Base-by-base conservation (phyloP, 2,113 vertebrate species). In the Notothenia coriiceps region DNA sequence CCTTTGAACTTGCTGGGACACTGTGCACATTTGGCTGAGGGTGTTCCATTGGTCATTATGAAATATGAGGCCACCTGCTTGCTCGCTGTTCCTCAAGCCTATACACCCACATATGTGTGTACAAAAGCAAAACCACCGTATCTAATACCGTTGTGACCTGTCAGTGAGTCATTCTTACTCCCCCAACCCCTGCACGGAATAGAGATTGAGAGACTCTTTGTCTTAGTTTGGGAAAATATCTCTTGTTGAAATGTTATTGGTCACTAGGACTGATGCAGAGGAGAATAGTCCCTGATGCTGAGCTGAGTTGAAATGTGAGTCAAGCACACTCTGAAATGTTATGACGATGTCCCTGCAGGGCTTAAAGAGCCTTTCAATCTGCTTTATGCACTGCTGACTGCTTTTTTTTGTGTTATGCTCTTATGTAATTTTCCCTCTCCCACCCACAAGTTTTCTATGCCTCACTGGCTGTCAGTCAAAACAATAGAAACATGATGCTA, bases 161-260 rank as follows among this genome's bases (percentile, higher is more conserved):
- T 70, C 8, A 40, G 63, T 93, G 91, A 94, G 78, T 92, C 93
- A 92, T 80, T 50, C 70, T 79, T 51, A 69, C 40, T 75, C 79
- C 78, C 76, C 57, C 29, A 83, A 74, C 62, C 63, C 46, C 60
- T 59, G 51, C 81, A 77, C 20, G 63, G 80, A 49, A 59, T 15
- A 55, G 47, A n/a, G 70, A 88, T 49, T 83, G 15, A 86, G 86
- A 84, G 72, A 71, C 74, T 76, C 80, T 86, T 90, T 89, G 83
- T 86, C 61, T 83, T 62, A 6, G 52, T 83, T 78, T 79, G 43
- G 71, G 73, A 84, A 79, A 77, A 68, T 3, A 68, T 63, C 65
- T 75, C 25, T 22, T 65, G n/a, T 62, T 76, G 49, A 85, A 80
- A 54, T 80, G 61, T 72, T 15, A 77, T 89, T 84, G 60, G 84